A percentile compares a stretch with the other conserved stretches of the same genome.
These are phyloP conservation scores for Mirounga angustirostris DNA, from an alignment of 2,113 vertebrate species.

Conservation along the genomic window DNA sequence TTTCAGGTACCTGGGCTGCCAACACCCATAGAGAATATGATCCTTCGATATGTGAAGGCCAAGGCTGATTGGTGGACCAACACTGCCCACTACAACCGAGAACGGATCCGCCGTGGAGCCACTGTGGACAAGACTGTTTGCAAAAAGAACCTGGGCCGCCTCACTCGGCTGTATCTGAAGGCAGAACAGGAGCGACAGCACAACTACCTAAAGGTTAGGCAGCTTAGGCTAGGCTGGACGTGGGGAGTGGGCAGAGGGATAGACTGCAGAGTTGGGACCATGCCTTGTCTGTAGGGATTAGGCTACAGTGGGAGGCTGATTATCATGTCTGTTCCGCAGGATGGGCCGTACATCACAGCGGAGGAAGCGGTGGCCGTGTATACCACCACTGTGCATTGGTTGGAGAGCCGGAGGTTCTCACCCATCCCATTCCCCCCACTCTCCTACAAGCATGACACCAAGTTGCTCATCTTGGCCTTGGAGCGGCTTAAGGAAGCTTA, in stretches of 20 bases:
- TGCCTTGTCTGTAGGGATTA: not conserved
- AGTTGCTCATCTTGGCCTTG: slow-evolving; percentile 97
- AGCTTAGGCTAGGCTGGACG: not conserved
- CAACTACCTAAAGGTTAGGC: slow-evolving; percentile 97
- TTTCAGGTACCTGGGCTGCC: slow-evolving; percentile 97
- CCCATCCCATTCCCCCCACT: slow-evolving; percentile 98
- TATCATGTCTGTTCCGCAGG: slow-evolving; percentile 85
- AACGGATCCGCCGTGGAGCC: slow-evolving; percentile 98
- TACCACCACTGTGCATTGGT: slow-evolving; percentile 99
- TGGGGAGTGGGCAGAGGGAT: accelerated
- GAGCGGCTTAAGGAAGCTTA: slow-evolving; percentile 99
- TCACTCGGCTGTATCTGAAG: slow-evolving; percentile 98
- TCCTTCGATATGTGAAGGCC: slow-evolving; percentile 98
- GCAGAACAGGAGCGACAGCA: slow-evolving; percentile 99
- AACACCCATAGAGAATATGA: slow-evolving; percentile 99
- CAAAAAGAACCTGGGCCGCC: slow-evolving; percentile 98
- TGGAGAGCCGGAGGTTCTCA: slow-evolving; percentile 98
- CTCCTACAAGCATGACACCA: slow-evolving; percentile 99
- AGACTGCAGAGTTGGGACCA: not conserved
- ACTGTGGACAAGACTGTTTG: slow-evolving; percentile 99
- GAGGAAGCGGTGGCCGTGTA: slow-evolving; percentile 99
- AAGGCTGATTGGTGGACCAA: slow-evolving; percentile 99
- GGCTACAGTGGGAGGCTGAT: not conserved
- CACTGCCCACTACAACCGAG: slow-evolving; percentile 98
- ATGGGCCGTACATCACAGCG: slow-evolving; percentile 99